Evolutionary conservation across 1,140 invertebrate species (phyloP).

Genomic region (Brachionus rubens): DNA sequence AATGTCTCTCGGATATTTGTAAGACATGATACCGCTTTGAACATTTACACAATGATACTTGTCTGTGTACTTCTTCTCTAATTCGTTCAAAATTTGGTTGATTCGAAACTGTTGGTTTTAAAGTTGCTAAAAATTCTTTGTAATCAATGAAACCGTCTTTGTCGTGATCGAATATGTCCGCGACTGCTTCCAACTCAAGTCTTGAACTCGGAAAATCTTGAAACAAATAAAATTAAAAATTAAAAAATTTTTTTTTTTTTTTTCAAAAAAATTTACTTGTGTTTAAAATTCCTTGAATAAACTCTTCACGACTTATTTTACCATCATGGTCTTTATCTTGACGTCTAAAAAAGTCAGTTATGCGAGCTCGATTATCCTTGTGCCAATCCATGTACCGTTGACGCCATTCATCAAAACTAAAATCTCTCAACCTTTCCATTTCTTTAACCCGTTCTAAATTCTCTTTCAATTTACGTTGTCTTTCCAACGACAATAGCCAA

Average conservation of each 20-base stretch:
- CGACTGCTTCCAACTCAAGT: conserved; percentile 95
- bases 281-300: conserved; percentile 76
- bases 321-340: conserved; percentile 98
- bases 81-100: conserved; percentile 64
- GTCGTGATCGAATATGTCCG: conserved; percentile 93
- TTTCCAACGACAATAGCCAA: conserved; percentile 92
- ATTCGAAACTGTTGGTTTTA: conserved; percentile 6
- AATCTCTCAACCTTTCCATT: conserved; percentile 70
- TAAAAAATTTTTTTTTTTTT: conserved; percentile 61
- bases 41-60: conserved; percentile 89
- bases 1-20: conserved; percentile 98
- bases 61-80: conserved; percentile 91
- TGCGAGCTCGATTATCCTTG: conserved; percentile 96
- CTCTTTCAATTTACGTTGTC: conserved; percentile 70
- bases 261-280: not conserved
- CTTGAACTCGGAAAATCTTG: conserved; percentile 86
- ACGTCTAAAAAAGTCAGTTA: conserved; percentile 95
- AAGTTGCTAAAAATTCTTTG: conserved; percentile 96
- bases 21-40: conserved; percentile 93
- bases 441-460: not conserved
- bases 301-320: conserved; percentile 88
- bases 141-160: conserved; percentile 91
- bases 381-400: conserved; percentile 92
- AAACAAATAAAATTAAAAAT: not conserved
- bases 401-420: conserved; percentile 99